Conservation (phyloP, 2,888 invertebrate genomes). For the Diaprepes abbreviatus region DNA sequence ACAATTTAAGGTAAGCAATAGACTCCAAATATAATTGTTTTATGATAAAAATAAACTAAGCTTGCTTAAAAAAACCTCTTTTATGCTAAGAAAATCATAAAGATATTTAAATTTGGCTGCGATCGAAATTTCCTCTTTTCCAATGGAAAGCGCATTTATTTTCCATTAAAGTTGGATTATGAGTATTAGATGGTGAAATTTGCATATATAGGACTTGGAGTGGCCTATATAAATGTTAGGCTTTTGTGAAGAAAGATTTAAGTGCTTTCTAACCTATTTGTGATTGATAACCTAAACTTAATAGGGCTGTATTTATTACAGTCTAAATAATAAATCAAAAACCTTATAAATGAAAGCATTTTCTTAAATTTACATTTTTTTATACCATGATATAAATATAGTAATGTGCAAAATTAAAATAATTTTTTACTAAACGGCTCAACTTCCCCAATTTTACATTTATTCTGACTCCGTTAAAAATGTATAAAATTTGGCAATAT, state of each 20-base stretch:
- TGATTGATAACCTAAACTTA: background rate
- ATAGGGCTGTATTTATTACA: background rate
- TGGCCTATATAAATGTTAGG: background rate
- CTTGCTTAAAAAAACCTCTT: background rate
- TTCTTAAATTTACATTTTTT: too few species aligned
- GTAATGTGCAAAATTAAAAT: too few species aligned
- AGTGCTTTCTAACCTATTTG: constrained; percentile 22
- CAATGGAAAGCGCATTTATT: constrained; percentile 30
- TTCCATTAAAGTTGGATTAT: constrained; percentile 30
- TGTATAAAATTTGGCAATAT: too few species aligned
- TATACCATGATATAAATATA: too few species aligned
- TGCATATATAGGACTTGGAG: constrained; percentile 22
- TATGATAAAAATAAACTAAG: background rate
- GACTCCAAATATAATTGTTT: background rate
- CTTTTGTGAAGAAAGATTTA: background rate
- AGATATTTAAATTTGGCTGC: constrained; percentile 26
- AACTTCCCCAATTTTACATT: too few species aligned
- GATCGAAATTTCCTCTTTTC: constrained; percentile 21
- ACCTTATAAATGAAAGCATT: too few species aligned
- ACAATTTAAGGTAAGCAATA: background rate
- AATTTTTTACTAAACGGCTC: too few species aligned
- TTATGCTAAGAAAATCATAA: constrained; percentile 24
- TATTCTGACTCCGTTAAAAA: too few species aligned
- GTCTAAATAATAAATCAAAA: background rate
- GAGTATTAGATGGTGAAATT: constrained; percentile 27